Conservation (phyloP, 2,888 invertebrate genomes). For the Sphinx pinastri region DNA sequence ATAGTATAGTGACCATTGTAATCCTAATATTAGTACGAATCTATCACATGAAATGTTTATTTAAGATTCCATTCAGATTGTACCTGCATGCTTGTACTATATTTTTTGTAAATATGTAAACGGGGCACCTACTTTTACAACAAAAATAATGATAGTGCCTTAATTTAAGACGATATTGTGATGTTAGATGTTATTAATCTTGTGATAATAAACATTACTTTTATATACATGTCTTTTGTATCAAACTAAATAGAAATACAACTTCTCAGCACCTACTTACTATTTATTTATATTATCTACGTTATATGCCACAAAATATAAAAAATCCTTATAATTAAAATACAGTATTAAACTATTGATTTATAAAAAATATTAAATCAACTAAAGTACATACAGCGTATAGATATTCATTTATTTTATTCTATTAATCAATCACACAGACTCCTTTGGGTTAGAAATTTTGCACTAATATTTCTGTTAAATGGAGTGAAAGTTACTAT, state of each 20-base stretch:
- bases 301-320: no score
- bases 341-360: no score
- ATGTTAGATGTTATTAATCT: conserved; percentile 27
- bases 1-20: background rate
- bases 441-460: no score
- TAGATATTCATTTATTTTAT: no score
- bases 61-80: background rate
- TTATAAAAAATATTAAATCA: no score
- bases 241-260: background rate
- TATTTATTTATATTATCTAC: no score
- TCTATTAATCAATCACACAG: no score
- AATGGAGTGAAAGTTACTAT: no score
- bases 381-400: no score
- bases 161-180: conserved; percentile 28
- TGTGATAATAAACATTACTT: conserved; percentile 30
- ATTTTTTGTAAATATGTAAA: conserved; percentile 21
- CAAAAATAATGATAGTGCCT: conserved; percentile 26
- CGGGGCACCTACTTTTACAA: conserved; percentile 22
- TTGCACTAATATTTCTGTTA: no score
- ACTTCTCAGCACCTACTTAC: no score
- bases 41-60: conserved; percentile 2
- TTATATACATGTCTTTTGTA: background rate
- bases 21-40: background rate
- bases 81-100: conserved; percentile 10
- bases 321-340: no score